Evolutionary conservation across 1,140 invertebrate genomes (phyloP).

Genomic region (Condylostylus longicornis): DNA sequence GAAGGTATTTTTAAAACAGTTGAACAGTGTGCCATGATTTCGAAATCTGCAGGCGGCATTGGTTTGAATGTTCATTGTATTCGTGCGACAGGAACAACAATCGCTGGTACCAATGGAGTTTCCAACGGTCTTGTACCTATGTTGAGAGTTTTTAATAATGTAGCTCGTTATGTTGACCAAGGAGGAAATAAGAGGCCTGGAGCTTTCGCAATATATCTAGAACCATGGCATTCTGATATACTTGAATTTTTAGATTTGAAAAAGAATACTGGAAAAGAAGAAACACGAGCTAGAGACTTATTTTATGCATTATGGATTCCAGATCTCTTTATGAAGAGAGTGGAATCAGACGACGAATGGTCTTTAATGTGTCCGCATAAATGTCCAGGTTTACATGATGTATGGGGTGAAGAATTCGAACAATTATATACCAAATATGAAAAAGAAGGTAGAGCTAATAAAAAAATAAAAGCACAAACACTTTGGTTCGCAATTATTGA

Average conservation of each 20-base stretch:
- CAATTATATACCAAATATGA: constrained; percentile 83
- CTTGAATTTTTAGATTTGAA: constrained; percentile 90
- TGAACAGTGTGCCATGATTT: constrained; percentile 89
- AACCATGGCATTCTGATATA: constrained; percentile 98
- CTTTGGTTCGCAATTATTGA: constrained; percentile 92
- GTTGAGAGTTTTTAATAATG: constrained; percentile 92
- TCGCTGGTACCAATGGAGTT: constrained; percentile 85
- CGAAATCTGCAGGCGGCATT: constrained; percentile 94
- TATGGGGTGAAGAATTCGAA: constrained; percentile 92
- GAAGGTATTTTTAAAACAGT: constrained; percentile 96
- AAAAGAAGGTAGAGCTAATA: constrained; percentile 55
- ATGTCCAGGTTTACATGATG: constrained; percentile 76
- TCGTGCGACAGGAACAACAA: constrained; percentile 76
- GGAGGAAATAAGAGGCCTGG: constrained; percentile 97
- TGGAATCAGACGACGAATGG: constrained; percentile 78
- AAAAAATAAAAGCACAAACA: constrained; percentile 69
- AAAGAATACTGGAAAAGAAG: constrained; percentile 92
- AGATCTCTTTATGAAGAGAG: constrained; percentile 96
- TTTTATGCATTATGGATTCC: constrained; percentile 98
- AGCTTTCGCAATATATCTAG: constrained; percentile 96
- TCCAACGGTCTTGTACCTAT: constrained; percentile 98
- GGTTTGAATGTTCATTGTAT: constrained; percentile 96
- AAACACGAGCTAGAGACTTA: constrained; percentile 83
- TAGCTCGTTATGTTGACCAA: constrained; percentile 94
- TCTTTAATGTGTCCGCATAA: constrained; percentile 94